phyloP scores from a whole-genome alignment of 1,140 invertebrate species.

The Harpegnathos saltator region DNA sequence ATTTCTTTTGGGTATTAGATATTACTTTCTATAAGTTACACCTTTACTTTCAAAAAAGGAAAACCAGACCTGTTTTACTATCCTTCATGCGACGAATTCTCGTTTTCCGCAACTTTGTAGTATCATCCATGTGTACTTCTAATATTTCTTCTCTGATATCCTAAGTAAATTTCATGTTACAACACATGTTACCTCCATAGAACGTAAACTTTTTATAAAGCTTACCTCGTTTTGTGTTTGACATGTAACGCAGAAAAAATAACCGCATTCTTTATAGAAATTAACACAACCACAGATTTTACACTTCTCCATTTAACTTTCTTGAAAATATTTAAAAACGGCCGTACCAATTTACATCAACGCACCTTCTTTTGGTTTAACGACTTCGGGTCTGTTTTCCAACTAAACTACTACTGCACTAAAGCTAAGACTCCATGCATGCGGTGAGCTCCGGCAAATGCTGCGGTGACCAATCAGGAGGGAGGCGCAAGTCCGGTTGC shows the following conservation, averaged over 20 bases:
- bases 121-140: constrained; percentile 71
- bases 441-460: too few relatives aligned
- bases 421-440: too few relatives aligned
- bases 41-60: constrained; percentile 28
- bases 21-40: not conserved
- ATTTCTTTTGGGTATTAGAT: not conserved
- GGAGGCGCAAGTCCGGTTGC: too few relatives aligned
- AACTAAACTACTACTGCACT: too few relatives aligned
- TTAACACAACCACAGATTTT: constrained; percentile 83
- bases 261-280: constrained; percentile 85
- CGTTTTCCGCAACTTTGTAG: constrained; percentile 69
- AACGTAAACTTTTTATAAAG: not conserved
- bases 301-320: constrained; percentile 78
- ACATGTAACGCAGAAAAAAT: constrained; percentile 86
- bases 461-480: too few relatives aligned
- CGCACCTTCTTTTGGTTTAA: too few relatives aligned
- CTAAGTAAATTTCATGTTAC: constrained; percentile 71
- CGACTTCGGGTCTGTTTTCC: too few relatives aligned
- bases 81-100: constrained; percentile 66
- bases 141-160: constrained; percentile 84
- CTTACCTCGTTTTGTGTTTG: constrained; percentile 86
- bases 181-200: not conserved
- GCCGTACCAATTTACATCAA: not conserved
- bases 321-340: not conserved
- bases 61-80: constrained; percentile 48